Conservation (phyloP, 2,888 invertebrate genomes). For the Creontiades dilutus region DNA sequence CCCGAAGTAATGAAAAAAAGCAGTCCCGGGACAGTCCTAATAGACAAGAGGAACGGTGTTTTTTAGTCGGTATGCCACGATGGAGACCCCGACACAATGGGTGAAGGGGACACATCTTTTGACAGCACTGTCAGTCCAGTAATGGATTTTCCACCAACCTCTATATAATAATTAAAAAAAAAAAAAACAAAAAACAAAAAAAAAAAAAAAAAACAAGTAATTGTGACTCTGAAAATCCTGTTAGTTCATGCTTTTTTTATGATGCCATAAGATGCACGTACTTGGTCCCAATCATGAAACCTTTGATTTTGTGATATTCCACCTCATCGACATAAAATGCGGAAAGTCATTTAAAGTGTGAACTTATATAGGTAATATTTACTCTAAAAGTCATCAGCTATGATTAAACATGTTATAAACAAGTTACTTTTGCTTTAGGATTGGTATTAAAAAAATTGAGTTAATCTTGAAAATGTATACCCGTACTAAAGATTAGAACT, state of each 20-base stretch:
- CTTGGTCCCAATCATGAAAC: not conserved
- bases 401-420: constrained; percentile 24
- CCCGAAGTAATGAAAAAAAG: no score
- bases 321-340: constrained; percentile 34
- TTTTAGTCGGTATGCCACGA: no score
- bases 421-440: not conserved
- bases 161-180: no score
- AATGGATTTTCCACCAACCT: no score
- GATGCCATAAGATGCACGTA: constrained; percentile 31
- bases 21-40: no score
- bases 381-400: constrained; percentile 13
- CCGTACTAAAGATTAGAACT: not conserved
- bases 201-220: no score
- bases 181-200: no score
- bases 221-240: constrained; percentile 34
- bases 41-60: no score
- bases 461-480: not conserved
- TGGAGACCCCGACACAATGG: no score
- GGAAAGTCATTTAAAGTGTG: constrained; percentile 43
- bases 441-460: constrained; percentile 35
- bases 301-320: constrained; percentile 44
- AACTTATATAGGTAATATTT: constrained; percentile 15
- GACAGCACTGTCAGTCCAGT: no score
- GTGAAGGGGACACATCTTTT: no score
- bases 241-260: not conserved